Evolutionary conservation across 2,113 vertebrate species (phyloP).

Genomic region (Tinamus guttatus): DNA sequence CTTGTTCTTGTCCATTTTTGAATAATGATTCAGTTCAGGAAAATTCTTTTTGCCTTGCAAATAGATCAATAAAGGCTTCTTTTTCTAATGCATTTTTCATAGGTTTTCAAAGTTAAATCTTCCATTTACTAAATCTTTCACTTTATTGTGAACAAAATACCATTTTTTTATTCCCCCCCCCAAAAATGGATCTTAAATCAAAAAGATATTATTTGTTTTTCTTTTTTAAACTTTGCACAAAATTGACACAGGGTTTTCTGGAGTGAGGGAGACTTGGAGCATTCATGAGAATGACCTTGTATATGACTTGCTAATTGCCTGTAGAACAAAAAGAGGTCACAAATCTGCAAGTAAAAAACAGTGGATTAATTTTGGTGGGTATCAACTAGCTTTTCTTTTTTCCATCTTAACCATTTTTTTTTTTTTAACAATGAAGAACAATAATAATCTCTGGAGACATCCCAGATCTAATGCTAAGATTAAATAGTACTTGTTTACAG

Average conservation of each 20-base stretch:
- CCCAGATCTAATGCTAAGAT: not conserved
- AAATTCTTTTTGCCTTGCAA: not conserved
- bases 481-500: not conserved
- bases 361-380: not conserved
- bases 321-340: not conserved
- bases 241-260: not conserved
- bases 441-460: not conserved
- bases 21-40: not conserved
- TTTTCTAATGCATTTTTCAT: not conserved
- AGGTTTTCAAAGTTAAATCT: not conserved
- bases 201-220: not conserved
- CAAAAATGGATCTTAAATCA: no score
- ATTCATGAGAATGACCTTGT: not conserved
- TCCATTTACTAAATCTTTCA: not conserved
- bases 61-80: not conserved
- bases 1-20: not conserved
- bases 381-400: not conserved
- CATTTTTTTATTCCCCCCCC: not conserved
- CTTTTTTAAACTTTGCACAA: not conserved
- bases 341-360: not conserved
- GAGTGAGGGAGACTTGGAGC: not conserved
- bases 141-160: not conserved
- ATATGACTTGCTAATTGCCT: not conserved
- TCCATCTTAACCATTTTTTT: accelerated
- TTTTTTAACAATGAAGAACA: not conserved